Conservation (phyloP, 2,888 invertebrate species). For the Taphrorychus bicolor region DNA sequence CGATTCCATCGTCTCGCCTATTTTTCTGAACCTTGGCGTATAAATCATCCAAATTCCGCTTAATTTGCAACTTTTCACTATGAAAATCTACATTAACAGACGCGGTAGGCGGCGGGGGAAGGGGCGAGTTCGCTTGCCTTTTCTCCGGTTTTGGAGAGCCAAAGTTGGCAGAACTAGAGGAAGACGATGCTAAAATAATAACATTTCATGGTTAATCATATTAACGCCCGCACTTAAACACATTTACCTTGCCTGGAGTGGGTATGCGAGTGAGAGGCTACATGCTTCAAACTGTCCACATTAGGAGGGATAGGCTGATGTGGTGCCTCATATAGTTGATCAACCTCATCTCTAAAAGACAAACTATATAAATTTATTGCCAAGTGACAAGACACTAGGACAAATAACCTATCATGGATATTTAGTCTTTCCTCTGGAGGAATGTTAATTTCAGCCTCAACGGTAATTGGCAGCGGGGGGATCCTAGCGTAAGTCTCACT, state of each 20-base stretch:
- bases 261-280: conserved; percentile 62
- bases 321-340: conserved; percentile 55
- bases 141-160: conserved; percentile 90
- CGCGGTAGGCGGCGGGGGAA: conserved; percentile 76
- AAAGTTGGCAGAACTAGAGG: conserved; percentile 63
- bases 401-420: background rate
- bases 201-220: background rate
- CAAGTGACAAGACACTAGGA: no score
- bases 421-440: conserved; percentile 41
- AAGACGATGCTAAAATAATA: conserved; percentile 69
- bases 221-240: no score
- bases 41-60: conserved; percentile 82
- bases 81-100: conserved; percentile 57
- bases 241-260: conserved; percentile 68
- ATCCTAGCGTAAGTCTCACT: conserved; percentile 91
- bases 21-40: conserved; percentile 87
- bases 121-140: conserved; percentile 86
- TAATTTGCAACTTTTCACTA: conserved; percentile 51
- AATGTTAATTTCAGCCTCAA: conserved; percentile 55
- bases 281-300: conserved; percentile 68
- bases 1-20: conserved; percentile 48
- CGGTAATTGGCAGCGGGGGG: conserved; percentile 62
- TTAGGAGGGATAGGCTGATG: conserved; percentile 69
- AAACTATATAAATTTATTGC: background rate
- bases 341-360: conserved; percentile 39